A percentile compares a stretch with the other conserved stretches of the same genome.
Evolutionary conservation across 2,888 invertebrate species (phyloP).

Genomic region (Bursaphelenchus okinawaensis): DNA sequence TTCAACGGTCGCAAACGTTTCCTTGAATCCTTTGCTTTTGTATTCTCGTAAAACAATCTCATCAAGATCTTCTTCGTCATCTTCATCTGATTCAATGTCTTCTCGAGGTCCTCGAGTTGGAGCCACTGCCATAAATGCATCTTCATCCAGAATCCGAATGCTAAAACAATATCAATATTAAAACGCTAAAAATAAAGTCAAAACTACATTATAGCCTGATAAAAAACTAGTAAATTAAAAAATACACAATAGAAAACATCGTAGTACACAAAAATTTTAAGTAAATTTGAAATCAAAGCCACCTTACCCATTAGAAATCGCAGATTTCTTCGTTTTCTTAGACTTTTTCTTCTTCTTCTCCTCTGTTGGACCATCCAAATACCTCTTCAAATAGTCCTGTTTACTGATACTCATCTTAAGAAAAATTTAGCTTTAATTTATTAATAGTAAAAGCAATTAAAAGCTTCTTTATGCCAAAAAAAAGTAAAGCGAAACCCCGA

Average conservation of each 20-base stretch:
- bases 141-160: slow-evolving; percentile 38
- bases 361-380: background rate
- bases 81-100: background rate
- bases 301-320: background rate
- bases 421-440: too few relatives aligned
- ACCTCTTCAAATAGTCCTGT: background rate
- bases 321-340: background rate
- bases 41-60: background rate
- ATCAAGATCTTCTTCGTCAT: background rate
- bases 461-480: too few relatives aligned
- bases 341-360: background rate
- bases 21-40: background rate
- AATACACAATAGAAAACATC: too few relatives aligned
- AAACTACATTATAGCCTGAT: too few relatives aligned
- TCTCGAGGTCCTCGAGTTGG: background rate
- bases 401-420: background rate
- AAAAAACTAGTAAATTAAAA: background rate
- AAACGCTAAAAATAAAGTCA: too few relatives aligned
- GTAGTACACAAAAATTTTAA: too few relatives aligned
- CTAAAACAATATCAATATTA: slow-evolving; percentile 22
- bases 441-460: too few relatives aligned
- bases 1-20: background rate
- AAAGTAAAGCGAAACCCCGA: too few relatives aligned
- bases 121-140: slow-evolving; percentile 35
- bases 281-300: too few relatives aligned